Evolutionary conservation across 2,888 invertebrate genomes (phyloP).

Genomic region (Drosophila setosimentum): DNA sequence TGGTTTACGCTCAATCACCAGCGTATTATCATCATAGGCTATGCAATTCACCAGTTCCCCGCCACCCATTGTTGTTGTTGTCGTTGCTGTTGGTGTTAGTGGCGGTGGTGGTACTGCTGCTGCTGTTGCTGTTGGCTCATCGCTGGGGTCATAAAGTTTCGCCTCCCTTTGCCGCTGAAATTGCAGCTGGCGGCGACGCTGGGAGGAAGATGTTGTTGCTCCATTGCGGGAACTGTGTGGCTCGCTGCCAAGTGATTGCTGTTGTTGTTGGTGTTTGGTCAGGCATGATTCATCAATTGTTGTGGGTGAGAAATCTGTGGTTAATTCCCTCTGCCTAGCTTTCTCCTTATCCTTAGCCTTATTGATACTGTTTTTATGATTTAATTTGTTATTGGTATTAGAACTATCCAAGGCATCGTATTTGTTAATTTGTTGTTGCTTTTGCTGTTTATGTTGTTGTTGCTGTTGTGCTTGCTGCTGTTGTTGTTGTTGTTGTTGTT

Average conservation of each 20-base stretch:
- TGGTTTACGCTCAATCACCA: constrained; percentile 68
- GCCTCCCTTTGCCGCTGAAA: constrained; percentile 69
- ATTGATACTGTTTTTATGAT: constrained; percentile 68
- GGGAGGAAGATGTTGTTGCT: constrained; percentile 56
- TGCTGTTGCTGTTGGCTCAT: constrained; percentile 39
- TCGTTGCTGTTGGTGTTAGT: constrained; percentile 9
- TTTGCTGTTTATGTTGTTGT: constrained; percentile 45
- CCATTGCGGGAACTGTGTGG: constrained; percentile 47
- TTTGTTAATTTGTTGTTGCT: constrained; percentile 59
- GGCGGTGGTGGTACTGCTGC: background rate
- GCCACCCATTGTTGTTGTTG: constrained; percentile 51
- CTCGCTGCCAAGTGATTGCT: constrained; percentile 24
- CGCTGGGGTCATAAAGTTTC: constrained; percentile 68
- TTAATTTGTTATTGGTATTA: constrained; percentile 71
- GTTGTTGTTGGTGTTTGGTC: constrained; percentile 31
- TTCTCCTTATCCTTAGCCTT: constrained; percentile 55
- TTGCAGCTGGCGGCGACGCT: constrained; percentile 68
- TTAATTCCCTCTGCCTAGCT: constrained; percentile 37
- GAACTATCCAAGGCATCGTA: constrained; percentile 73
- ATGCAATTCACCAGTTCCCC: constrained; percentile 73
- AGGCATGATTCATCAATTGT: constrained; percentile 69
- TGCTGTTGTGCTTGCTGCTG: constrained; percentile 42
- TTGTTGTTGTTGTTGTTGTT: constrained; percentile 45
- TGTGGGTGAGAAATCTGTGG: constrained; percentile 54
- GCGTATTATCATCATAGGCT: constrained; percentile 72